Percentiles rank a stretch among this genome's conserved stretches.
These are phyloP conservation scores for Eudorcas thomsonii DNA, from an alignment of 2,113 vertebrate genomes.

Conservation along the genomic window DNA sequence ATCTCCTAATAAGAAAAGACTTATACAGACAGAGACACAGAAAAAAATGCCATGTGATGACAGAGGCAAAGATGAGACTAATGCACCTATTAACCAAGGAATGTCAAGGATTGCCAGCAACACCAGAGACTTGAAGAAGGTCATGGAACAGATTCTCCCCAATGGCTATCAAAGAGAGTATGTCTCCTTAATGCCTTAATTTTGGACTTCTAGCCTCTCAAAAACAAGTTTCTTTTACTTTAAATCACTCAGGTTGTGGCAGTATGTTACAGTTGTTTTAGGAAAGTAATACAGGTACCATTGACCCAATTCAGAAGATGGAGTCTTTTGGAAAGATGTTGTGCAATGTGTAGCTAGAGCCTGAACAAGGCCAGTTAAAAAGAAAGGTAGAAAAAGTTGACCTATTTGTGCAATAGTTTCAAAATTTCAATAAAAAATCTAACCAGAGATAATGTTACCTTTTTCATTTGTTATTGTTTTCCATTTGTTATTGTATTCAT, in stretches of 20 bases:
- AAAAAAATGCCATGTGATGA: not conserved
- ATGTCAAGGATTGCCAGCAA: not conserved
- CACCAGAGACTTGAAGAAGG: not conserved
- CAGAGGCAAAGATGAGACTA: not conserved
- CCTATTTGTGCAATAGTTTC: not conserved
- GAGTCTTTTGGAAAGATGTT: not conserved
- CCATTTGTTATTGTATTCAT: not conserved
- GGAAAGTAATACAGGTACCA: not conserved
- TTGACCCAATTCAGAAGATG: not conserved
- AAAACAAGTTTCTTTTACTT: not conserved
- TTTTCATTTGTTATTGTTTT: not conserved
- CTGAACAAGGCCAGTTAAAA: not conserved
- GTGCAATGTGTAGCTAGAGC: not conserved
- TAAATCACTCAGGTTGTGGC: not conserved
- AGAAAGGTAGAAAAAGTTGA: not conserved
- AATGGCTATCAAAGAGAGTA: not conserved
- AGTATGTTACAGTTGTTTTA: not conserved
- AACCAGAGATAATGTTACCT: not conserved
- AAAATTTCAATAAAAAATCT: not conserved
- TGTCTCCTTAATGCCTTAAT: not conserved
- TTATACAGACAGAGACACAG: not conserved
- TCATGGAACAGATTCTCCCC: not conserved
- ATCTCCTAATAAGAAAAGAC: not conserved
- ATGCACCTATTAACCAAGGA: not conserved
- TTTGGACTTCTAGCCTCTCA: not conserved